Evolutionary conservation across 1,140 invertebrate genomes (phyloP), one percentile per base, ranked within the genome.

Genomic region (Pseudomyrmex sp.): DNA sequence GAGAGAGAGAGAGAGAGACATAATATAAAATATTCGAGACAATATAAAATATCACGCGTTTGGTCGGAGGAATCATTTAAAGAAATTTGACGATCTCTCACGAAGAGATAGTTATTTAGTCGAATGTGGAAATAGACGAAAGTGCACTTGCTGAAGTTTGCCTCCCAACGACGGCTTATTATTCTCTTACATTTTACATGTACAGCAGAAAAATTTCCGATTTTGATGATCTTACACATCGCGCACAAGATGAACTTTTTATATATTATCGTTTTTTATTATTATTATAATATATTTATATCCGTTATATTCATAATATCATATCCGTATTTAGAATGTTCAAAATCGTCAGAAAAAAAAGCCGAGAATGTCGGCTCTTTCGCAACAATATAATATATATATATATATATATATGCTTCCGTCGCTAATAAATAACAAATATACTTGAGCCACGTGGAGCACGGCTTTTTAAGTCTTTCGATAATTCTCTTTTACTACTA

Each of bases 341-440:
- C 75, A 76, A 88, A 84, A 85, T 85, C 35, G 58, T 82, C 56
- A 62, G 77, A 35, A 88, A 62, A 84, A 88, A 88, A 87, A 84
- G 75, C 65, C 65, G 58, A 68, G 65, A 75, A 52, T 75, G 20
- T 54, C 56, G 50, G 61, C 62, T 70, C 65, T 35, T 5, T 72
- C 70, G 23, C 20, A 88, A 88, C 65, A 82, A 84, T 74, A 35
- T 35, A 82, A 84, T 74, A 35, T 35, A 35, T 26, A 26, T 18
- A 26, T 26, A 26, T 26, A 26, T 26, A 35, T 35, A 35, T 35
- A 35, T 35, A 79, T 52, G 66, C 54, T 20, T 72, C 66, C 54
- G 12, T 61, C 23, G 44, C 76, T 80, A 70, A 59, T 80, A 80
- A 80, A 80, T 80, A 80, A 80, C 76, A 69, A 59, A 20, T 72